Percentiles rank a stretch among this genome's conserved stretches.
Conservation (phyloP, 2,888 invertebrate species). For the Agonopterix heracliana region DNA sequence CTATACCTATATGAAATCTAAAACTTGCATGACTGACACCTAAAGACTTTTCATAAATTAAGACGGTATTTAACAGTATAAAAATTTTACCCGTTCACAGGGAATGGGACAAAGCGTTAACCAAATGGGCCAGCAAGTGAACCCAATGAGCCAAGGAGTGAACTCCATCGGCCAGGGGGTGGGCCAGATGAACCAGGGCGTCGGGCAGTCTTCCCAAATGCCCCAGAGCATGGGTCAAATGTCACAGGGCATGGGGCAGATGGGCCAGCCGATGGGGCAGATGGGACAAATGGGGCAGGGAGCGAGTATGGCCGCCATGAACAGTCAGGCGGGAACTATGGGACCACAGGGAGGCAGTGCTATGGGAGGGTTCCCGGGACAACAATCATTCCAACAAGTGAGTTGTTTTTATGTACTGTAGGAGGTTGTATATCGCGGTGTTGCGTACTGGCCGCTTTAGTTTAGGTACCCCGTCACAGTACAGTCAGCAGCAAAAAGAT, state of each 20-base stretch:
- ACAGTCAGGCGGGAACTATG: conserved; percentile 67
- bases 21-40: too few relatives aligned
- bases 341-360: conserved; percentile 66
- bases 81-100: conserved; percentile 26
- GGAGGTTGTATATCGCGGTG: background rate
- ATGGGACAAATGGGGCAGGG: conserved; percentile 73
- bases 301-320: conserved; percentile 63
- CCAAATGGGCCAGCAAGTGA: conserved; percentile 71
- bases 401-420: too few relatives aligned
- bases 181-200: conserved; percentile 68
- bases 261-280: conserved; percentile 72
- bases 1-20: too few relatives aligned
- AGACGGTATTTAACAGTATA: too few relatives aligned
- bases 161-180: conserved; percentile 64
- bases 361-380: conserved; percentile 73
- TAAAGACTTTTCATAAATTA: too few relatives aligned
- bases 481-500: too few relatives aligned
- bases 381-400: conserved; percentile 73
- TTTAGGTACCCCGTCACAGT: background rate
- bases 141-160: conserved; percentile 64
- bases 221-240: conserved; percentile 63
- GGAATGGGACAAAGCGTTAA: conserved; percentile 66
- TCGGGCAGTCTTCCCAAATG: conserved; percentile 63
- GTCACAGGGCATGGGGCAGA: conserved; percentile 64
- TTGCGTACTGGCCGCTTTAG: background rate